phyloP scores from a whole-genome alignment of 1,140 invertebrate species.

The Leptinotarsa lineolata region DNA sequence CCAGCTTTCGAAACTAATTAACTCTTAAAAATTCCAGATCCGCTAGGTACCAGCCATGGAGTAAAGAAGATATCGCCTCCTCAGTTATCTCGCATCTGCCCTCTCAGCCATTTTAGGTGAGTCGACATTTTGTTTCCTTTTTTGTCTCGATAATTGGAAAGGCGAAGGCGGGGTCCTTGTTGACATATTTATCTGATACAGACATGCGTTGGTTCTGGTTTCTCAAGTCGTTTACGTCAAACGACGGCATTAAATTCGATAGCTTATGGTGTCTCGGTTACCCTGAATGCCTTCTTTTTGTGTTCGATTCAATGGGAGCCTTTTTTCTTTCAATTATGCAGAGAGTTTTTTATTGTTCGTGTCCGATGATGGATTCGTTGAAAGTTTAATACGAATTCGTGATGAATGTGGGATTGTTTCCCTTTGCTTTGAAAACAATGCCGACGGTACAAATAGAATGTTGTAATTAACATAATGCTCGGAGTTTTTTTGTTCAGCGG shows the following conservation, averaged over 20 bases:
- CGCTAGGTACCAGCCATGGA: constrained; percentile 39
- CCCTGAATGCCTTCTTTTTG: neutral
- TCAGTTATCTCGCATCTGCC: constrained; percentile 44
- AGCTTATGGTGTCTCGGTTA: constrained; percentile 31
- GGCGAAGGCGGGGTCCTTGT: constrained; percentile 48
- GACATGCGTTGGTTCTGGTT: constrained; percentile 44
- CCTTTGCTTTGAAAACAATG: too few species aligned
- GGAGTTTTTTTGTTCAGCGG: too few species aligned
- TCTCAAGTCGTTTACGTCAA: constrained; percentile 49
- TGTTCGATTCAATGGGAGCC: neutral
- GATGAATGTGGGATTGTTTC: too few species aligned
- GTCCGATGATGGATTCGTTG: neutral
- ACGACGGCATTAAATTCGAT: constrained; percentile 50
- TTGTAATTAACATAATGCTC: too few species aligned
- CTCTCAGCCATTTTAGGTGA: constrained; percentile 48
- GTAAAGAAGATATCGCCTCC: constrained; percentile 41
- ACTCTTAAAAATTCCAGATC: constrained; percentile 38
- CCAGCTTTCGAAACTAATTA: constrained; percentile 27
- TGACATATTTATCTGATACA: constrained; percentile 55
- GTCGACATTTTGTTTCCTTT: constrained; percentile 33
- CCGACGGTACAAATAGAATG: too few species aligned
- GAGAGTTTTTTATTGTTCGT: neutral
- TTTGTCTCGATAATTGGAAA: constrained; percentile 45
- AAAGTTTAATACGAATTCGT: neutral
- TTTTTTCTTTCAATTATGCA: constrained; percentile 5